A percentile compares a stretch with the other conserved stretches of the same genome.
phyloP scores from a whole-genome alignment of 1,140 invertebrate genomes.

The Bombus ignitus region DNA sequence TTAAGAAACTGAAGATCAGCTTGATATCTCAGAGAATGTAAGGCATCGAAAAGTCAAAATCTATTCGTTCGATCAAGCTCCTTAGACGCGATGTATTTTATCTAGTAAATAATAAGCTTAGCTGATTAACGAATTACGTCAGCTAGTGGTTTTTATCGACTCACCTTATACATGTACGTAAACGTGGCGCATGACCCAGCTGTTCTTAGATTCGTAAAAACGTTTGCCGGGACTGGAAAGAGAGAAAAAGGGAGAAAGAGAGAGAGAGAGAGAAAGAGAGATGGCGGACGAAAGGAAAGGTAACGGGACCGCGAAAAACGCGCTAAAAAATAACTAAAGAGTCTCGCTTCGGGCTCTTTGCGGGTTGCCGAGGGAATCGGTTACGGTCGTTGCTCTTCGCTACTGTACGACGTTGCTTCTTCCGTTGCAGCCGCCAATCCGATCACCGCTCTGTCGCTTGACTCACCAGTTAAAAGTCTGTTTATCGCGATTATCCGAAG shows the following conservation, averaged over 20 bases:
- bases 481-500: neutral
- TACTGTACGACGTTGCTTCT: slow-evolving; percentile 12
- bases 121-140: no score
- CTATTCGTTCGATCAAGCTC: no score
- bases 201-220: neutral
- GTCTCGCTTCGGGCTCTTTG: slow-evolving; percentile 39
- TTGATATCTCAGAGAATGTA: no score
- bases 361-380: slow-evolving; percentile 46
- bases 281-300: slow-evolving; percentile 32
- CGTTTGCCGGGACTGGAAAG: neutral
- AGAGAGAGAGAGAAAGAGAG: slow-evolving; percentile 20
- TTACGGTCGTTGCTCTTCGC: slow-evolving; percentile 66
- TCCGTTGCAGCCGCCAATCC: slow-evolving; percentile 9
- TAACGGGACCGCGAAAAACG: slow-evolving; percentile 47
- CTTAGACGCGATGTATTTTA: no score
- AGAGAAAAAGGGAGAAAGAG: neutral
- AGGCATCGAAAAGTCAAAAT: no score
- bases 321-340: slow-evolving; percentile 33
- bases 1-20: neutral
- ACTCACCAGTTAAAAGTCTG: neutral
- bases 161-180: neutral
- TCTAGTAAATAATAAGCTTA: no score
- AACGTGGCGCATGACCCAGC: neutral
- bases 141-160: no score
- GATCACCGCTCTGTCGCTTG: slow-evolving; percentile 5